Percentiles rank a stretch among this genome's conserved stretches.
phyloP scores from a whole-genome alignment of 2,113 vertebrate species.

The Paradoxurus hermaphroditus region DNA sequence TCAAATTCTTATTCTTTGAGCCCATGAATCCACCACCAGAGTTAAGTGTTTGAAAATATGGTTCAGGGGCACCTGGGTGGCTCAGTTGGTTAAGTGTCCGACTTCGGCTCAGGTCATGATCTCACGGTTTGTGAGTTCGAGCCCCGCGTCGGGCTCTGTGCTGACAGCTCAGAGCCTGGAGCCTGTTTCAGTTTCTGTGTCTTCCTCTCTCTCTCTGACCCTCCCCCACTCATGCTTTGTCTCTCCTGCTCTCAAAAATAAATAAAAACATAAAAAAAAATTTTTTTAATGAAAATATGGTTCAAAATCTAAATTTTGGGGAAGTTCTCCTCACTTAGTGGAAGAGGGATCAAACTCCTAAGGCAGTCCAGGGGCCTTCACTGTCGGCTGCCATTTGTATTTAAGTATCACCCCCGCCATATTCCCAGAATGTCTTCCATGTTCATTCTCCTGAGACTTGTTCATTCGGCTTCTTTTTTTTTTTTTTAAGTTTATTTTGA shows the following conservation, averaged over 20 bases:
- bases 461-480: neutral
- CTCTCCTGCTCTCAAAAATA: too few species aligned
- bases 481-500: too few species aligned
- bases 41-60: neutral
- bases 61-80: too few species aligned
- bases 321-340: neutral
- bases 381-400: neutral
- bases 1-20: neutral
- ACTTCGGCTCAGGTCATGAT: too few species aligned
- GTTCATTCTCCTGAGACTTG: neutral
- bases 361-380: neutral
- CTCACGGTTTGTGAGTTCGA: too few species aligned
- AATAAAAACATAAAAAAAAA: too few species aligned
- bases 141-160: too few species aligned
- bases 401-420: neutral
- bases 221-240: too few species aligned
- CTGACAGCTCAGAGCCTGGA: too few species aligned
- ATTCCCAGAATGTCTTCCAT: neutral
- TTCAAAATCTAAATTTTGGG: neutral
- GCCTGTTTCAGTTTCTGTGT: too few species aligned
- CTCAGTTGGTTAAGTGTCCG: too few species aligned
- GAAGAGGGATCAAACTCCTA: neutral
- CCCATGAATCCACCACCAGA: neutral
- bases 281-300: neutral
- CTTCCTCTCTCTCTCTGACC: too few species aligned